Percentiles rank a stretch among this genome's conserved stretches.
phyloP scores from a whole-genome alignment of 2,888 invertebrate genomes.

The Pammene aurita region DNA sequence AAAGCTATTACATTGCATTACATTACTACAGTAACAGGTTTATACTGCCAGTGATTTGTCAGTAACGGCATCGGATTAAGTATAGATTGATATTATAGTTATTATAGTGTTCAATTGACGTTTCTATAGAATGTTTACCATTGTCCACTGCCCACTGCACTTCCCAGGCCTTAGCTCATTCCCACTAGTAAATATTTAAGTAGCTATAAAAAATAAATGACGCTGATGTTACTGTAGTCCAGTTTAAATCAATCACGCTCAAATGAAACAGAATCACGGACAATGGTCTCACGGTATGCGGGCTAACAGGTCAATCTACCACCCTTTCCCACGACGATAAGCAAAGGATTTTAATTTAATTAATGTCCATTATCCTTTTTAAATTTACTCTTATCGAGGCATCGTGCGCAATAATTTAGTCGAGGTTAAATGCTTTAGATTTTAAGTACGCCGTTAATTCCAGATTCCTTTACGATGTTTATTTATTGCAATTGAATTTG shows the following conservation, averaged over 20 bases:
- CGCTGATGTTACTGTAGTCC: constrained; percentile 57
- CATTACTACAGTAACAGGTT: constrained; percentile 23
- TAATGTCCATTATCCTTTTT: constrained; percentile 39
- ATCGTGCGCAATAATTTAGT: constrained; percentile 28
- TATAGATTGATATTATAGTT: neutral
- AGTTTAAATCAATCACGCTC: constrained; percentile 67
- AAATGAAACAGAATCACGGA: constrained; percentile 73
- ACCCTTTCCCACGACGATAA: constrained; percentile 78
- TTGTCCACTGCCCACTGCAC: neutral
- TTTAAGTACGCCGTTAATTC: constrained; percentile 10
- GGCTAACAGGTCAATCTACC: constrained; percentile 80
- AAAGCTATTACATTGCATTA: constrained; percentile 21
- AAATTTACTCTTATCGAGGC: constrained; percentile 31
- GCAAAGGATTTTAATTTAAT: constrained; percentile 59
- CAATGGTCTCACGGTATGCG: constrained; percentile 80
- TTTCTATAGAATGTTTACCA: neutral
- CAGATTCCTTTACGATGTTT: constrained; percentile 17
- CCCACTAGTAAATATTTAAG: constrained; percentile 14
- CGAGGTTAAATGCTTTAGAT: constrained; percentile 32
- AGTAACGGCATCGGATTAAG: neutral
- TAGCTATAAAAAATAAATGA: constrained; percentile 22
- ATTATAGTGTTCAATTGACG: neutral
- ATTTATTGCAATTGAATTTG: constrained; percentile 1
- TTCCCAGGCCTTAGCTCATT: constrained; percentile 14
- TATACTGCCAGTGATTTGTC: constrained; percentile 18